Evolutionary conservation across 1,140 invertebrate genomes (phyloP), one percentile per base, ranked within the genome.

Genomic region (Drosophila truncata): DNA sequence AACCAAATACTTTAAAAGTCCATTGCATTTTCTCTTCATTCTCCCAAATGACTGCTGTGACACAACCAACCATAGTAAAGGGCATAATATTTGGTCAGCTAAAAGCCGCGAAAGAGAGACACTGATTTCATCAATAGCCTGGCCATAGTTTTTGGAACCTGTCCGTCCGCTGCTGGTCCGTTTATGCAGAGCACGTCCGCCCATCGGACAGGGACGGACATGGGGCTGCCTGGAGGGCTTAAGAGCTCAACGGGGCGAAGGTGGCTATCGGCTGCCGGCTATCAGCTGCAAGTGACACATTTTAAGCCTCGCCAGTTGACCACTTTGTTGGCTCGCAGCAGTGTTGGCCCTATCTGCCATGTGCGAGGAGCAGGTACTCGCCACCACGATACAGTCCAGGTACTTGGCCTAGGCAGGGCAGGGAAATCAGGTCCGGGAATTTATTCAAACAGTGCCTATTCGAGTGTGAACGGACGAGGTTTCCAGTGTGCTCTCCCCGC

Each of bases 71-170:
- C 33, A n/a, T 31, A 71, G 23, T 31, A 71, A 37, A 61, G 58
- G 49, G 44, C 47, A 57, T 50, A 70, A 60, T 71, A 71, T 71
- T 55, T 69, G 47, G 31, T 66, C 27, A 64, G 62, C 52, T 44
- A n/a, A 77, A 20, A 69, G 62, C 20, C 55, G 37, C 39, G 16
- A 60, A 70, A 57, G 71, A 49, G 25, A 60, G 18, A 41, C 59
- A 42, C 23, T 41, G 67, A 78, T 81, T 78, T 81, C 78, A 69
- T 77, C 77, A 82, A 82, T 78, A 67, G 57, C 57, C 41, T 44
- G 31, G 37, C 74, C 60, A 72, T 61, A 61, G 44, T 37, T 44
- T 70, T 70, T 16, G 20, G 44, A 20, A 35, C 33, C 42, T 27
- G 41, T 23, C 23, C 37, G 29, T 18, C 29, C 23, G 31, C 42